A percentile compares a stretch with the other conserved stretches of the same genome.
phyloP scores from a whole-genome alignment of 2,113 vertebrate genomes.

The Ornithorhynchus anatinus region DNA sequence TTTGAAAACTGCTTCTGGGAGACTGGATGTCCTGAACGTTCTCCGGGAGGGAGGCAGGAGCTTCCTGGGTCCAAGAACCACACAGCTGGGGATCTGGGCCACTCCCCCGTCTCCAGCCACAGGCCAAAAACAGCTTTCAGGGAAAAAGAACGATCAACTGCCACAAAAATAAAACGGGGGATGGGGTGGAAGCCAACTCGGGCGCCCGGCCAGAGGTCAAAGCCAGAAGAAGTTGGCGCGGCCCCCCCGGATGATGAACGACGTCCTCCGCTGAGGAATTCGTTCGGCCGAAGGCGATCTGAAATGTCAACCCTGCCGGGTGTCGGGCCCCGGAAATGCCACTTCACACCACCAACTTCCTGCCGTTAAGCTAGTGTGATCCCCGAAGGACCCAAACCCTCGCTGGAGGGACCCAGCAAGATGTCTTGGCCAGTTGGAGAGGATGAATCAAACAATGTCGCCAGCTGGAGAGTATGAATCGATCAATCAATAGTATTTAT shows the following conservation, averaged over 20 bases:
- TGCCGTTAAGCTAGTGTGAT: background rate
- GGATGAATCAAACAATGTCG: too few relatives aligned
- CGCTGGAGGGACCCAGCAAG: too few relatives aligned
- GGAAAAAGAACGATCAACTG: slow-evolving; percentile 37
- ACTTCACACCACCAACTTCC: slow-evolving; percentile 26
- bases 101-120: background rate
- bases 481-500: too few relatives aligned
- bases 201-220: slow-evolving; percentile 16
- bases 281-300: slow-evolving; percentile 35
- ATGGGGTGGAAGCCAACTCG: slow-evolving; percentile 10
- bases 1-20: background rate
- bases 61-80: slow-evolving; percentile 31
- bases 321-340: background rate
- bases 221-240: slow-evolving; percentile 5
- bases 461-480: too few relatives aligned
- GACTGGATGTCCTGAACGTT: background rate
- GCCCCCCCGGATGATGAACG: slow-evolving; percentile 25
- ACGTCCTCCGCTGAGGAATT: slow-evolving; percentile 30
- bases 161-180: slow-evolving; percentile 52
- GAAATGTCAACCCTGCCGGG: background rate
- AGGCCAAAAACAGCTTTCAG: slow-evolving; percentile 51
- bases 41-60: slow-evolving; percentile 6
- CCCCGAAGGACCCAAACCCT: too few relatives aligned
- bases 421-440: too few relatives aligned
- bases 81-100: slow-evolving; percentile 40